Evolutionary conservation across 2,797 vertebrate genomes (phyloP), one percentile per base, ranked within the genome.

Genomic region (Uromys caudimaculatus): DNA sequence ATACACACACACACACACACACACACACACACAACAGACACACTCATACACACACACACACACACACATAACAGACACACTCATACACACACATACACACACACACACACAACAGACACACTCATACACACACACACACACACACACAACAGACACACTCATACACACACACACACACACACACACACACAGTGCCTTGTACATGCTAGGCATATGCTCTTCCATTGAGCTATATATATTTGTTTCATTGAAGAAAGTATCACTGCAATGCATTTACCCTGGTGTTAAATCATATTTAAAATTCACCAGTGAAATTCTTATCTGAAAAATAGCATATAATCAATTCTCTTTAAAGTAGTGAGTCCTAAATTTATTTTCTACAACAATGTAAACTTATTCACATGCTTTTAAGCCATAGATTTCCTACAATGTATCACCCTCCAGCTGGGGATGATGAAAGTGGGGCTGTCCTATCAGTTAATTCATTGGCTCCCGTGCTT

Each of bases 351-450:
- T 69, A 64, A 93, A 81, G 21, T 78, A 92, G 64, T 9, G 41
- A 86, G 27, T 1, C 19, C 41, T 94, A 23, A 95, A 94, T 82
- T 95, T 95, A 76, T 95, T 94, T 95, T 91, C 58, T 29, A 41
- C 92, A 62, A 67, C 13, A 86, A 52, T 86, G 77, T 79, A 44
- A 92, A 88, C 89, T 79, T 95, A 50, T 23, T 86, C 58, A 93
- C 1, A 93, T 2, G 82, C n/a, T 35, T 75, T 95, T 96, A 56
- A 1, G 0, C 84, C 84, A 29, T 23, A 27, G 27, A 16, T 67
- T 95, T 92, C 41, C 16, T 79, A 81, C n/a, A 79, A 41, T 24
- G 69, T 71, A 62, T 75, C 44, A 60, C 6, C 16, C 6, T 32
- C 24, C 10, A 58, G 52, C 52, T 88, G 4, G 52, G 58, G 69